Conservation (phyloP, 2,888 invertebrate species). For the Sphecodes monilicornis region DNA sequence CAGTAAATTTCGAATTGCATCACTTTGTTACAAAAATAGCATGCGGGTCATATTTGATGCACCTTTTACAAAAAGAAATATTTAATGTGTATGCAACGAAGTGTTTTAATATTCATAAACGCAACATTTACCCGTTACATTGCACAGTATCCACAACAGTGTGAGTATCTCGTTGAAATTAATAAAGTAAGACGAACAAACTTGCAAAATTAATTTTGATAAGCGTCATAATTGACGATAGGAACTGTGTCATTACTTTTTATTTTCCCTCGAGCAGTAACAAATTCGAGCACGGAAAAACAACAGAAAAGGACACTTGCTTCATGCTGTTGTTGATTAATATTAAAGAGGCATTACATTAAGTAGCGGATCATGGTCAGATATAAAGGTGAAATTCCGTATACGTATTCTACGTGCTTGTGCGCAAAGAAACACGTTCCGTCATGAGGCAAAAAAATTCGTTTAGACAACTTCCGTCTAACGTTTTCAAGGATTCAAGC, state of each 20-base stretch:
- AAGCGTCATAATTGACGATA: neutral
- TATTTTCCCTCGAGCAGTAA: neutral
- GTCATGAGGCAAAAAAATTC: neutral
- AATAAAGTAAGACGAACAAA: neutral
- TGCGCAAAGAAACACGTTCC: neutral
- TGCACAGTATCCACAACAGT: too few relatives aligned
- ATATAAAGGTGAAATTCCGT: conserved; percentile 13
- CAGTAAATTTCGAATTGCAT: neutral
- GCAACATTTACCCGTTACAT: neutral
- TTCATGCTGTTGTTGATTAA: neutral
- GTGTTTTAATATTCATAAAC: neutral
- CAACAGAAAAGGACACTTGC: neutral
- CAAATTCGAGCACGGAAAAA: neutral
- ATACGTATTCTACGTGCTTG: neutral
- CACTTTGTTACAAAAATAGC: neutral
- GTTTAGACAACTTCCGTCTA: neutral
- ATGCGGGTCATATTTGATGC: neutral
- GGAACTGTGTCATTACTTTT: neutral
- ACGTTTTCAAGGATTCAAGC: neutral
- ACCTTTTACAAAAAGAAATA: neutral
- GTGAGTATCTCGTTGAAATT: neutral
- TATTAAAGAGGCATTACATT: conserved; percentile 13
- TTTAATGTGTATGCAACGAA: neutral
- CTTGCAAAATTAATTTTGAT: neutral
- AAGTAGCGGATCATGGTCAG: conserved; percentile 3